These are phyloP conservation scores for Limonius californicus DNA, from an alignment of 1,140 invertebrate genomes.

Conservation along the genomic window DNA sequence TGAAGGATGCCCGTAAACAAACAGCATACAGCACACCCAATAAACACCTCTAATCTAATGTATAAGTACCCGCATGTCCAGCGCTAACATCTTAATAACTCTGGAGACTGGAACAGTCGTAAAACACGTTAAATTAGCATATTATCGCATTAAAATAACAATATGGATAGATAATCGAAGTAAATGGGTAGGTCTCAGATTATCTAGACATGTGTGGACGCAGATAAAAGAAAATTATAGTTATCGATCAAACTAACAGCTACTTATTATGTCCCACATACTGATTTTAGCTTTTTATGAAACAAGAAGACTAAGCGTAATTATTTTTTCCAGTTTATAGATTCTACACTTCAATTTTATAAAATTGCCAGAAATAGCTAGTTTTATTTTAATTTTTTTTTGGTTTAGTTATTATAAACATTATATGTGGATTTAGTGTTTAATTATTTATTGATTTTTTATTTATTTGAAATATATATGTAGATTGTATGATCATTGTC, in stretches of 20 bases:
- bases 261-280: slow-evolving; percentile 41
- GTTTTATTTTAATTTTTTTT: no score
- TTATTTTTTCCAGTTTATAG: background rate
- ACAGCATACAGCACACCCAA: no score
- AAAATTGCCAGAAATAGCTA: background rate
- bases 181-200: slow-evolving; percentile 33
- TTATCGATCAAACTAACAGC: slow-evolving; percentile 33
- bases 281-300: slow-evolving; percentile 20
- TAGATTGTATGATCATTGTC: no score
- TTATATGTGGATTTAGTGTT: no score
- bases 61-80: background rate
- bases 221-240: slow-evolving; percentile 40
- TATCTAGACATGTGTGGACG: slow-evolving; percentile 27
- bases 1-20: no score
- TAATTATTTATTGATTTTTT: no score
- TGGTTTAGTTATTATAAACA: no score
- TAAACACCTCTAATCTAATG: no score
- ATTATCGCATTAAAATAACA: slow-evolving; percentile 37
- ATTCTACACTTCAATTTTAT: background rate
- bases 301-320: background rate
- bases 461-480: no score
- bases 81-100: slow-evolving; percentile 12
- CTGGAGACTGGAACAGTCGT: background rate
- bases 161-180: slow-evolving; percentile 39
- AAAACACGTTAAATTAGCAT: slow-evolving; percentile 30